phyloP scores from a whole-genome alignment of 2,888 invertebrate genomes.

The Lycia hirtaria region DNA sequence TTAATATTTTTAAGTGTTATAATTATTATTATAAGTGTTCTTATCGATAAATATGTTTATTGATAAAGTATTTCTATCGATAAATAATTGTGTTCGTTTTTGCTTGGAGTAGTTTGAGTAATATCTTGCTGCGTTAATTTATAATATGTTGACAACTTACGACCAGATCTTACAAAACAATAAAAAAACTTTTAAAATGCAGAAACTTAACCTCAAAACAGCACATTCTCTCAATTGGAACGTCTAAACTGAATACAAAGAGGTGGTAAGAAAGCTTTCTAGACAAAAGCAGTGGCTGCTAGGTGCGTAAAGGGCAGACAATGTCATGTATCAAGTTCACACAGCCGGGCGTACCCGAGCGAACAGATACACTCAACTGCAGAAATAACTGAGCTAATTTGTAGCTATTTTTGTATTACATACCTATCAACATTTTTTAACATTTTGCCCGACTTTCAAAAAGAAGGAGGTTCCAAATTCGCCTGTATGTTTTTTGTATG shows the following conservation, averaged over 20 bases:
- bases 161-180: not conserved
- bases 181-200: not conserved
- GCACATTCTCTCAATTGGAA: slow-evolving; percentile 32
- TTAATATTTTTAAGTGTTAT: too few species aligned
- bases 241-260: slow-evolving; percentile 35
- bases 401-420: too few species aligned
- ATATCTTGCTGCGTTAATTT: too few species aligned
- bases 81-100: too few species aligned
- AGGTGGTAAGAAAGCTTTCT: slow-evolving; percentile 56
- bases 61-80: too few species aligned
- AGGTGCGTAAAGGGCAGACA: slow-evolving; percentile 80
- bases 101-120: too few species aligned
- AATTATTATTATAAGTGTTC: too few species aligned
- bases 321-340: slow-evolving; percentile 86
- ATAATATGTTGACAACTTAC: not conserved
- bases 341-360: slow-evolving; percentile 63
- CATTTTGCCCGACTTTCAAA: too few species aligned
- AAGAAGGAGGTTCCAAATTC: too few species aligned
- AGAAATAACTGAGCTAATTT: slow-evolving; percentile 21
- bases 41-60: too few species aligned
- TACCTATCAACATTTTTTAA: too few species aligned
- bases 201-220: slow-evolving; percentile 27
- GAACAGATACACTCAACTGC: slow-evolving; percentile 60
- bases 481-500: too few species aligned
- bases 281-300: slow-evolving; percentile 53